Evolutionary conservation across 2,113 vertebrate species (phyloP).

Genomic region (Sphyrna mokarran): DNA sequence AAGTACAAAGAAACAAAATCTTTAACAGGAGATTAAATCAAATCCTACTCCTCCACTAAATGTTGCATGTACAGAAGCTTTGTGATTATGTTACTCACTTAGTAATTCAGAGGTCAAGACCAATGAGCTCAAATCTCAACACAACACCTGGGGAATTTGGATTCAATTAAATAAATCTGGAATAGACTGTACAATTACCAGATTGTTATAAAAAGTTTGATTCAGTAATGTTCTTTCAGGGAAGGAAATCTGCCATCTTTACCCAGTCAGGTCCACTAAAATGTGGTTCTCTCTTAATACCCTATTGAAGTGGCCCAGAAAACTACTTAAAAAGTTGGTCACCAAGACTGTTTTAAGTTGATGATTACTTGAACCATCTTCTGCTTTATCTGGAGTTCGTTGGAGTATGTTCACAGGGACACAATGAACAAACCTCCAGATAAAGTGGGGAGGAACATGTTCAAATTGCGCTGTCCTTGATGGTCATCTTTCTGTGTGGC

Average conservation of each 20-base stretch:
- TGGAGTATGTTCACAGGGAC: too few species aligned
- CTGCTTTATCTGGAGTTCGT: too few species aligned
- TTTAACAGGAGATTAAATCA: neutral
- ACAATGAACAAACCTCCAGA: too few species aligned
- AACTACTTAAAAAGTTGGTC: neutral
- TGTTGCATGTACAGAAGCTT: neutral
- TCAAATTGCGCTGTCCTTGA: too few species aligned
- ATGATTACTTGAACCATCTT: too few species aligned
- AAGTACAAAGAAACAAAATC: neutral
- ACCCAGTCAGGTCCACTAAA: neutral
- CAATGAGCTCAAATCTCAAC: neutral
- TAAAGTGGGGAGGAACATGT: too few species aligned
- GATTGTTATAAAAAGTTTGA: neutral
- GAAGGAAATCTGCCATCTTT: neutral
- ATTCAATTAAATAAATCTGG: neutral
- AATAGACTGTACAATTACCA: neutral
- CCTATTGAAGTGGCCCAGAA: neutral
- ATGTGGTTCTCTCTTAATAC: neutral
- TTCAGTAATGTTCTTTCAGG: neutral
- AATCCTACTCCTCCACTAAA: neutral
- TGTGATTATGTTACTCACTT: neutral
- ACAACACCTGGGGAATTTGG: neutral
- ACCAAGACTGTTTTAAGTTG: neutral
- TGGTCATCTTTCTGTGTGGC: too few species aligned
- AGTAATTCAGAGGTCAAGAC: neutral